Base-by-base conservation (phyloP, 2,888 invertebrate genomes). In the Dione juno region DNA sequence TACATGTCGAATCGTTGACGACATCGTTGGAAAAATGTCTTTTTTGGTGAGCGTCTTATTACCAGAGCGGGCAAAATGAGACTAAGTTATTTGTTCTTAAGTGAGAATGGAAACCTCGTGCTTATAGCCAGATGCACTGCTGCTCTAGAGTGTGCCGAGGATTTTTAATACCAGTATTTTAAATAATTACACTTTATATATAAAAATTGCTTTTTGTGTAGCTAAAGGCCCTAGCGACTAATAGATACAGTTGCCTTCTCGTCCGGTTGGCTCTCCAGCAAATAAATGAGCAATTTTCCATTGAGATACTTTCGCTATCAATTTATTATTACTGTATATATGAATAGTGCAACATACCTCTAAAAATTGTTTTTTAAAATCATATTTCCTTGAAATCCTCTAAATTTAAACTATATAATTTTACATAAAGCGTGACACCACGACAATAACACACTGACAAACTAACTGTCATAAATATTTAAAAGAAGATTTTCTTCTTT, bases 361-460 rank as follows among this genome's bases (percentile, higher is more conserved):
- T 43, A 48, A 48, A 54, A 69, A 7, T 37, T 45, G 45, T 19
- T 21, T 58, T 19, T 41, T 19, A 50, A 50, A 41, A 16, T 28
- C 71, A 71, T 69, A 73, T 63, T 71, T 75, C 66, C 54, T 35
- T 58, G 45, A 57, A 50, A 63, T 69, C 53, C 57, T 67, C 35
- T 45, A 19, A 65, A 70, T 54, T 14, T n/a, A 59, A 48, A 37
- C 45, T 73, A 66, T 50, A 64, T 68, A 73, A 61, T 72, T 73
- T 70, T 70, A 63, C 54, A 65, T n/a, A 59, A 35, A 71, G 52
- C 53, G 28, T 59, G n/a, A 53, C 58, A 54, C 61, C 64, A 50
- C 70, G 70, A 72, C 59, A 66, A n/a, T 59, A 50, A 11, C 19
- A 16, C 48, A 66, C 37, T 71, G 68, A 71, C 73, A 68, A 54